phyloP scores from a whole-genome alignment of 2,113 vertebrate genomes.

The Cochlearius cochlearius region DNA sequence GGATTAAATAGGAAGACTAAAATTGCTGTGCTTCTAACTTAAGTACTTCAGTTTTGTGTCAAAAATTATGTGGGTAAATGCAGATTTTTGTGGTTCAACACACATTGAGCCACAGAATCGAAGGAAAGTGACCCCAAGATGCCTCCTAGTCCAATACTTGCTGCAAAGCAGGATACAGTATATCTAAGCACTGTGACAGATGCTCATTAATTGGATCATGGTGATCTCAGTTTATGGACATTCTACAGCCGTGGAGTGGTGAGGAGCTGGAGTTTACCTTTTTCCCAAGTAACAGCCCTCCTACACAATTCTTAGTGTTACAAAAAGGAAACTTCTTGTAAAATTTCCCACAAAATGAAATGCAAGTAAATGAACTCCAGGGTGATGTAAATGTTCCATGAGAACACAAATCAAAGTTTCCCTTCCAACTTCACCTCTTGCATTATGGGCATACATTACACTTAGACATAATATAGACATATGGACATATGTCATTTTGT shows the following conservation, averaged over 20 bases:
- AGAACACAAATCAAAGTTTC: not conserved
- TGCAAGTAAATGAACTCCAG: not conserved
- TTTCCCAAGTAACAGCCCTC: not conserved
- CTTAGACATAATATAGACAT: not conserved
- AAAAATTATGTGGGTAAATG: not conserved
- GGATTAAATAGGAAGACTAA: not conserved
- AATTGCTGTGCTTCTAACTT: not conserved
- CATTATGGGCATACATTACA: not conserved
- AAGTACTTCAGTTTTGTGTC: not conserved
- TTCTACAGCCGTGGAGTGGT: not conserved
- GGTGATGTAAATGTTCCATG: not conserved
- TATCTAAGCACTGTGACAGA: not conserved
- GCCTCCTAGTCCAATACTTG: not conserved
- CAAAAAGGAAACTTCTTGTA: not conserved
- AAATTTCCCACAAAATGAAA: not conserved
- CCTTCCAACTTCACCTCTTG: slow-evolving; percentile 12
- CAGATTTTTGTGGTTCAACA: not conserved
- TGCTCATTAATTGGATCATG: not conserved
- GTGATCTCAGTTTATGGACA: not conserved
- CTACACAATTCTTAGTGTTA: not conserved
- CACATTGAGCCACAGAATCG: not conserved
- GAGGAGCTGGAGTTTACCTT: not conserved
- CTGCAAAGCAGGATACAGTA: not conserved
- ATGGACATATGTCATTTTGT: not conserved
- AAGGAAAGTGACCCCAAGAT: not conserved